Percentiles rank a stretch among this genome's conserved stretches.
These are phyloP conservation scores for Ophraella communa DNA, from an alignment of 2,888 invertebrate species.

Conservation along the genomic window DNA sequence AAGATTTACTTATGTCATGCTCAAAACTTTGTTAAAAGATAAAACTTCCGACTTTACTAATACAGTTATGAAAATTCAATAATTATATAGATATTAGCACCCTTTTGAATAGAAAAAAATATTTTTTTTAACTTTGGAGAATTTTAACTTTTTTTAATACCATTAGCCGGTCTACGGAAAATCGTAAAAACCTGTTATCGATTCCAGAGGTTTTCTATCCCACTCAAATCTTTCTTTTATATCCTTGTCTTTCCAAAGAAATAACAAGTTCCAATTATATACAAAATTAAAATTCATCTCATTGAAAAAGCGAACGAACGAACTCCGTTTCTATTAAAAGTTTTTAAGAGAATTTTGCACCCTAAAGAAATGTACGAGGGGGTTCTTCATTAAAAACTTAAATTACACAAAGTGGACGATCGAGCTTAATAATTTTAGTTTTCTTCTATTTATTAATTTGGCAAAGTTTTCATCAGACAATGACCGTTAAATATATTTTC, in stretches of 20 bases:
- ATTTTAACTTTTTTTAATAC: too few relatives aligned
- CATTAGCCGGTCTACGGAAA: too few relatives aligned
- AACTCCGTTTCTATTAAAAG: constrained; percentile 59
- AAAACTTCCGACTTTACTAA: too few relatives aligned
- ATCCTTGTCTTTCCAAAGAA: constrained; percentile 52
- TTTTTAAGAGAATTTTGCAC: constrained; percentile 58
- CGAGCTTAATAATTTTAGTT: constrained; percentile 45
- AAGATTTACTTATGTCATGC: too few relatives aligned
- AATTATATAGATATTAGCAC: too few relatives aligned
- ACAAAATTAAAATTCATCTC: constrained; percentile 61
- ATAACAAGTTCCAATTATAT: constrained; percentile 60
- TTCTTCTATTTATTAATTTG: constrained; percentile 27
- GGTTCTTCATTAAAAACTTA: constrained; percentile 58
- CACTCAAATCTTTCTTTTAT: constrained; percentile 44
- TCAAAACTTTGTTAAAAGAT: too few relatives aligned
- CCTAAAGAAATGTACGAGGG: constrained; percentile 53
- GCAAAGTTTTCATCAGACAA: not conserved
- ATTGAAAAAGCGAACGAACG: constrained; percentile 60
- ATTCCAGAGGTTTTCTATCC: constrained; percentile 34
- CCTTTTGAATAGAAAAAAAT: too few relatives aligned
- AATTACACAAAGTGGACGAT: constrained; percentile 59
- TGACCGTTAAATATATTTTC: not conserved
- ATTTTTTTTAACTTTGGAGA: too few relatives aligned
- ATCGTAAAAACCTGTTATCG: constrained; percentile 43
- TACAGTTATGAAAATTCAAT: too few relatives aligned